Evolutionary conservation across 2,797 vertebrate species (phyloP), one percentile per base, ranked within the genome.

Genomic region (Siniperca obscura): DNA sequence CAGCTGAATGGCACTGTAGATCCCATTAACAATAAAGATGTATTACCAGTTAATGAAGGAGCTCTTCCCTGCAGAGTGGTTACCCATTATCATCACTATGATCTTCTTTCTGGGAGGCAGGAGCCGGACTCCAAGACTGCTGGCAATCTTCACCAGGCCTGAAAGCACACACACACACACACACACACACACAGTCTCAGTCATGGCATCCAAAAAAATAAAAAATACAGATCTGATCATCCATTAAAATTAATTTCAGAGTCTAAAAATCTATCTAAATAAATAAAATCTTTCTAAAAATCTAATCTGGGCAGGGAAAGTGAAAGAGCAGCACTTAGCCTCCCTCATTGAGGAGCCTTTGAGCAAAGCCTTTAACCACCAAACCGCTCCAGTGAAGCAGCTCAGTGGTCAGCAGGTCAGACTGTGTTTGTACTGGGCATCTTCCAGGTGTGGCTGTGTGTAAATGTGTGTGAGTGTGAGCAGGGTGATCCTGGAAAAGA

Each of bases 11-110:
- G 5, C 36, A 1, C 19, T 12, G n/a, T n/a, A 42, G 8, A 76
- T 44, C 65, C 21, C 17, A 55, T 70, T 13, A 40, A 66, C 46
- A 79, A 67, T n/a, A 4, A 25, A 38, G n/a, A 30, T 27, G 52
- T 22, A 38, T 94, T 95, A 96, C 96, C 96, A 96, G 91, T 97
- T 96, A 90, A 97, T 96, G 84, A 96, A 96, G 76, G 96, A 96
- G 91, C 96, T 96, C 87, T 97, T 96, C 67, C 96, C 96, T 34
- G 96, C 96, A 12, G 96, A 96, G 84, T 96, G 96, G 90, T 96
- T 96, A 10, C 96, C 96, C 95, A 96, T 94, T 79, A 96, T 96
- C 96, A 96, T 95, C 84, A 96, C 95, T 3, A 93, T 92, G 57
- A 97, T 96, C 91, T 96, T 97, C 91, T 96, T 96, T 64, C 93